Evolutionary conservation across 2,888 invertebrate species (phyloP), one percentile per base, ranked within the genome.

Genomic region (Coleophora deauratella): DNA sequence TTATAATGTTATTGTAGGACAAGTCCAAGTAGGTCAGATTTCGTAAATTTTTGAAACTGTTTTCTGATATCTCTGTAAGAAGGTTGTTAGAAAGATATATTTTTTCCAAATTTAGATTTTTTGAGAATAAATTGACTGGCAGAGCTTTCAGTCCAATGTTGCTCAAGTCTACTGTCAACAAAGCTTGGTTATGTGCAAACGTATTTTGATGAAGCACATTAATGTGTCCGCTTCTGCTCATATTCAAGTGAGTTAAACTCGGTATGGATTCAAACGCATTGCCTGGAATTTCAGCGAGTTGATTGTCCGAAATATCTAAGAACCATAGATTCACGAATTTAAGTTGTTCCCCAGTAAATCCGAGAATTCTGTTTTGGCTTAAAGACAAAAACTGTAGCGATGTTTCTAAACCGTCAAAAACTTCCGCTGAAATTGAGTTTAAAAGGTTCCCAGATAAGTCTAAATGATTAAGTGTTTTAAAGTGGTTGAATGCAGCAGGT

Each of bases 391-490:
- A 89, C 54, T 90, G 87, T 9, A 96, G 72, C 0, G 91, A 91
- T 35, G 90, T 87, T 66, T 95, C 94, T 47, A 95, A 66, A 0
- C 95, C 95, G 34, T 84, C 81, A 59, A 96, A 94, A 8, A 92
- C 93, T 45, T 93, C 91, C 0, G 91, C 89, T 44, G 90, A 89
- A 38, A 95, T 85, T 11, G 88, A 86, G 13, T 91, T 90, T 38
- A 95, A 72, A 43, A 94, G 89, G 65, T 96, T 96, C 21, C 95
- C 93, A 15, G 92, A 92, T 28, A 96, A 78, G 63, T 95, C 94
- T 49, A 96, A 84, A 51, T 88, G 88, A 46, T 87, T 81, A 37
- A 96, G 79, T 49, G 89, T 89, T 64, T 91, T 90, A 65, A 94
- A 94, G 66, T 92, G 90, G 58, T 91, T 90, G 65, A 96, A 96